phyloP scores from a whole-genome alignment of 2,888 invertebrate species.

The Oithona nana region DNA sequence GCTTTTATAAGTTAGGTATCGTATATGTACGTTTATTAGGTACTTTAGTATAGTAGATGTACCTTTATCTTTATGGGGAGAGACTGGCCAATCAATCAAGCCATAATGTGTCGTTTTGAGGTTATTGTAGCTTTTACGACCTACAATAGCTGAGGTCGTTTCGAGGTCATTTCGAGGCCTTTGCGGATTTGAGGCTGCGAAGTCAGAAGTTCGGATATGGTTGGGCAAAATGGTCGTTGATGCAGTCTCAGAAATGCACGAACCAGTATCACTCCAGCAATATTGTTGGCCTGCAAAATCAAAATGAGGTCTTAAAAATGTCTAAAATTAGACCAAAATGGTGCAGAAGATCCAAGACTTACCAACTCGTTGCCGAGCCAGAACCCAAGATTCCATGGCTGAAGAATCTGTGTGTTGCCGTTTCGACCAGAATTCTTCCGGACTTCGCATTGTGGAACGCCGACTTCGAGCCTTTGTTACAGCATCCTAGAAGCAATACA shows the following conservation, averaged over 20 bases:
- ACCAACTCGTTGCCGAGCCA: not conserved
- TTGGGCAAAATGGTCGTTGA: not conserved
- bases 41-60: no score
- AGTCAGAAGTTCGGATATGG: not conserved
- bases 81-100: not conserved
- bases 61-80: no score
- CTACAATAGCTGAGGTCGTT: not conserved
- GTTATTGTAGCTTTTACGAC: not conserved
- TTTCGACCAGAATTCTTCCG: not conserved
- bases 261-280: not conserved
- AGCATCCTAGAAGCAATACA: not conserved
- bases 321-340: no score
- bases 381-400: not conserved
- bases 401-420: not conserved
- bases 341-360: no score
- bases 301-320: not conserved
- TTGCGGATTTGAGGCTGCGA: no score
- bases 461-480: not conserved
- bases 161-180: not conserved
- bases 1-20: no score
- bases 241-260: not conserved
- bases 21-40: no score
- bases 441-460: not conserved
- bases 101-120: not conserved
- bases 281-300: not conserved